Percentiles rank a stretch among this genome's conserved stretches.
phyloP scores from a whole-genome alignment of 2,797 vertebrate species.

The Octomys mimax region DNA sequence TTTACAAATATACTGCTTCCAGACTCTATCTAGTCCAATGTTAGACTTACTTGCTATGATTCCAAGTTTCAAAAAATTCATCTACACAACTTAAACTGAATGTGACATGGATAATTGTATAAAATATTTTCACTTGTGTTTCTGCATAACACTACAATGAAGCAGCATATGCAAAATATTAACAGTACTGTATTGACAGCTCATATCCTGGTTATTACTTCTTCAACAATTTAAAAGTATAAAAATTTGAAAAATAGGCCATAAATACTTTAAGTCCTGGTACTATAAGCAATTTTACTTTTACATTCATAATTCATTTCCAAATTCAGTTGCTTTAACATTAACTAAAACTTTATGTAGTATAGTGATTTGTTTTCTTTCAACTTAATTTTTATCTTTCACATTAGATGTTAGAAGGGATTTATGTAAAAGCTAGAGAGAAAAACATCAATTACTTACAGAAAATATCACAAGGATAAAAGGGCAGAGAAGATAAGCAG shows the following conservation, averaged over 20 bases:
- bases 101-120: not conserved
- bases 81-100: not conserved
- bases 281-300: not conserved
- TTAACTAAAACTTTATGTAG: not conserved
- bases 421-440: not conserved
- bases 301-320: not conserved
- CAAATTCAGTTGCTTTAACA: not conserved
- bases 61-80: not conserved
- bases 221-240: not conserved
- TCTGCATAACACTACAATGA: not conserved
- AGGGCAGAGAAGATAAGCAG: not conserved
- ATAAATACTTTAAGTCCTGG: not conserved
- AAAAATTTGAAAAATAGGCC: not conserved
- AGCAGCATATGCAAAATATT: fast-evolving
- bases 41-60: not conserved
- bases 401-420: not conserved
- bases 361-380: not conserved
- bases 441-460: not conserved
- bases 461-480: not conserved
- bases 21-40: not conserved
- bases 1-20: not conserved
- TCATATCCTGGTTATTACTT: not conserved
- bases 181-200: not conserved
- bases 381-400: not conserved
- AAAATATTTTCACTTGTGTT: not conserved